phyloP scores from a whole-genome alignment of 2,888 invertebrate genomes.

The Caenorhabditis becei region DNA sequence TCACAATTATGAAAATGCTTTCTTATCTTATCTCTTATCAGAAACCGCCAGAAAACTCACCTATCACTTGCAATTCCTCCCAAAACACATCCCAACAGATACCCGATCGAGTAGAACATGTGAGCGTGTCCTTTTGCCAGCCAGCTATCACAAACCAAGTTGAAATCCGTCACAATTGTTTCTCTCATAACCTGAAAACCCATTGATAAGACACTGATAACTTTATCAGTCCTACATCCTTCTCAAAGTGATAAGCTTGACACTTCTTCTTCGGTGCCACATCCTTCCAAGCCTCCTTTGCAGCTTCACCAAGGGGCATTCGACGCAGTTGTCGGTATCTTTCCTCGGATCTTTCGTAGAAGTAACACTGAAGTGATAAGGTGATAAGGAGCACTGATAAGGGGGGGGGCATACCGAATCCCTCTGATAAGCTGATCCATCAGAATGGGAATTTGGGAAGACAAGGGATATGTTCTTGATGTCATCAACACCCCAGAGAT shows the following conservation, averaged over 20 bases:
- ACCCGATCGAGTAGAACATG: slow-evolving; percentile 81
- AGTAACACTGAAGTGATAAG: slow-evolving; percentile 74
- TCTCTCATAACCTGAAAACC: slow-evolving; percentile 77
- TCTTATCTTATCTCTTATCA: neutral
- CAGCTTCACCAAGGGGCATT: slow-evolving; percentile 66
- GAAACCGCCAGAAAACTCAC: slow-evolving; percentile 40
- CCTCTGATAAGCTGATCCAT: slow-evolving; percentile 50
- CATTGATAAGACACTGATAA: neutral
- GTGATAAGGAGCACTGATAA: neutral
- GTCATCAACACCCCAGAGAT: slow-evolving; percentile 74
- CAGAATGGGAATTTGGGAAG: slow-evolving; percentile 70
- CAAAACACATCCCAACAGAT: slow-evolving; percentile 80
- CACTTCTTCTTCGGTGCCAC: slow-evolving; percentile 72
- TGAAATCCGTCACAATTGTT: slow-evolving; percentile 82
- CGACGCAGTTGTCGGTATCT: slow-evolving; percentile 76
- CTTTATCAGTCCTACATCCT: slow-evolving; percentile 67
- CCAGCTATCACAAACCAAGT: slow-evolving; percentile 81
- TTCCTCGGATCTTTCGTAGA: slow-evolving; percentile 72
- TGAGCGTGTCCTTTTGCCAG: slow-evolving; percentile 81
- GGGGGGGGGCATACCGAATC: slow-evolving; percentile 43
- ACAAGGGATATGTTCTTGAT: slow-evolving; percentile 74
- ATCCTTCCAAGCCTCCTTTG: slow-evolving; percentile 69
- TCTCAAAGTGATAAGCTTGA: slow-evolving; percentile 76
- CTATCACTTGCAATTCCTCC: slow-evolving; percentile 80
- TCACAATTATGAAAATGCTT: too few relatives aligned